Base-by-base conservation (phyloP, 2,797 vertebrate genomes). In the Avahi laniger region DNA sequence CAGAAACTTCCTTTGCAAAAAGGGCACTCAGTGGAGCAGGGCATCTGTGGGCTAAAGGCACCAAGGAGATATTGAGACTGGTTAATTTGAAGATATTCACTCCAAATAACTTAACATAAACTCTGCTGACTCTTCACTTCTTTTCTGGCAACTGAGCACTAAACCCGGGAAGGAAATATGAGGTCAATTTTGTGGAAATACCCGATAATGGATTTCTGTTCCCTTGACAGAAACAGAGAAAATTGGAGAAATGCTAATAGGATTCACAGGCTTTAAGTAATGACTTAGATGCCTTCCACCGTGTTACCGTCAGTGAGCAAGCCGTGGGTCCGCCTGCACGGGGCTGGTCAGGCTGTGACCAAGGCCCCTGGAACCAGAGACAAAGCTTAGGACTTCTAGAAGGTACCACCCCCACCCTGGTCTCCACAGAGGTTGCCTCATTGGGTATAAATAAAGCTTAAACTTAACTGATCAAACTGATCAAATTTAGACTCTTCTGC, bases 131-230 rank as follows among this genome's bases (percentile, higher is more conserved):
- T 93, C 84, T 48, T 81, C 76, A n/a, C 48, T 92, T 84, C 75
- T 92, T 78, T 76, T 80, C 35, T 83, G 61, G 73, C 76, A 85
- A 57, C 30, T 20, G 52, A 79, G 67, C 7, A 30, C 76, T 57
- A 30, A 87, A 75, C 26, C 30, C 4, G 1, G 82, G 90, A 87
- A 97, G 85, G 63, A 94, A 92, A 57, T 46, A 78, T 2, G 54
- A 93, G 73, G 81, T 70, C 85, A 82, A 11, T 41, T 92, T 79
- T 84, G n/a, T 83, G 26, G 70, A 75, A 91, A 89, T 67, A 79
- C 63, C 73, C 89, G 63, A 91, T 91, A 82, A 94, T 61, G 78
- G 57, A 92, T 90, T 88, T 96, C 76, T 92, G 67, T 73, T 96
- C 54, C 73, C 89, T 94, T 33, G 76, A 92, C 57, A 75, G 73